These are phyloP conservation scores for Pluvialis apricaria DNA, from an alignment of 2,113 vertebrate genomes.

Conservation along the genomic window DNA sequence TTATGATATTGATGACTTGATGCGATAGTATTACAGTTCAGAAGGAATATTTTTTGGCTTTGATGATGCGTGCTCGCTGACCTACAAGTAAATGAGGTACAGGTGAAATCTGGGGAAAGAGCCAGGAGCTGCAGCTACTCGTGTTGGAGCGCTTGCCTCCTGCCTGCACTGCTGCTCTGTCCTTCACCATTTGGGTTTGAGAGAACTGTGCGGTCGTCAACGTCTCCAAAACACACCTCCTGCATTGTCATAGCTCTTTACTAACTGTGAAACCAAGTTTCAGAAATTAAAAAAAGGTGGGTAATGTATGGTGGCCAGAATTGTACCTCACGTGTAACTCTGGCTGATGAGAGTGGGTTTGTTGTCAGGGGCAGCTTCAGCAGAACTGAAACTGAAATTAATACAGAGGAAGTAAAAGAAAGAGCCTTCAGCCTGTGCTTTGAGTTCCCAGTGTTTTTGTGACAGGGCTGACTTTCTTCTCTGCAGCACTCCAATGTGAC, in stretches of 20 bases:
- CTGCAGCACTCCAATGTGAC: not conserved
- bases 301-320: not conserved
- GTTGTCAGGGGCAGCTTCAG: not conserved
- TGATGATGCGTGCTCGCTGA: not conserved
- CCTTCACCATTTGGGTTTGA: not conserved
- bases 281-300: not conserved
- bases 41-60: not conserved
- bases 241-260: not conserved
- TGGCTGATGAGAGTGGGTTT: not conserved
- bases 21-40: not conserved
- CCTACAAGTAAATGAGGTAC: not conserved
- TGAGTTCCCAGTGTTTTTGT: not conserved
- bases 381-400: constrained; percentile 22
- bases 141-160: not conserved
- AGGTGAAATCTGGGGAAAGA: not conserved
- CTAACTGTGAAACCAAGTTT: not conserved
- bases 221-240: not conserved
- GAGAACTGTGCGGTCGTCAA: accelerated
- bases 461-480: not conserved
- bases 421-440: not conserved
- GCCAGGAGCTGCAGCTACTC: not conserved
- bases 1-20: not conserved
- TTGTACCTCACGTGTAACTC: not conserved
- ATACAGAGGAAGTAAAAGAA: not conserved
- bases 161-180: not conserved